These are phyloP conservation scores for Peromyscus aztecus DNA, from an alignment of 2,797 vertebrate genomes.

Conservation along the genomic window DNA sequence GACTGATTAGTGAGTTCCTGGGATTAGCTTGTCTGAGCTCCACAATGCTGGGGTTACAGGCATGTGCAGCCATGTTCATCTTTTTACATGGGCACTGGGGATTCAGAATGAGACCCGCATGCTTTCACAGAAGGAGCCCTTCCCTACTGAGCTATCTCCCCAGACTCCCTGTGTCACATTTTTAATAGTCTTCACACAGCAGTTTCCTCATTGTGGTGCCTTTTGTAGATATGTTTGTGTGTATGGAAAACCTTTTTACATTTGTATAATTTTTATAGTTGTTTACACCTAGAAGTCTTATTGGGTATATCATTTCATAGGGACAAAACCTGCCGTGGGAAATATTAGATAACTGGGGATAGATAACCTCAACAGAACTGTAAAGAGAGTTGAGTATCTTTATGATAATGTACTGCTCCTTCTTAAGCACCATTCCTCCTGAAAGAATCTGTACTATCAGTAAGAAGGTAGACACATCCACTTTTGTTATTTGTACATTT, in stretches of 20 bases:
- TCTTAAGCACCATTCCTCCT: neutral
- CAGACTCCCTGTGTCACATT: neutral
- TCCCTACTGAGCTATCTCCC: neutral
- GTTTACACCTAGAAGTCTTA: conserved; percentile 42
- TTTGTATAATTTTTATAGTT: conserved; percentile 7
- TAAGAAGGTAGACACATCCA: neutral
- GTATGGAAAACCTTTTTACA: conserved; percentile 27
- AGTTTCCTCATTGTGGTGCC: neutral
- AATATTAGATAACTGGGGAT: neutral
- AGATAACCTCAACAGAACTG: neutral
- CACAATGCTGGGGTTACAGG: neutral
- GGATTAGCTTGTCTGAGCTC: neutral
- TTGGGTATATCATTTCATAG: conserved; percentile 19
- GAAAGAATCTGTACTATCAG: neutral
- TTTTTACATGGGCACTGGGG: neutral
- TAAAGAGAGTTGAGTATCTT: neutral
- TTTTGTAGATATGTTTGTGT: neutral
- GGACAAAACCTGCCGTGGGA: neutral
- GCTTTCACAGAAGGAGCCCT: neutral
- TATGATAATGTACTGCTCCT: neutral
- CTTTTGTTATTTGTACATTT: conserved; percentile 31
- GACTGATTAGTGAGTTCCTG: neutral
- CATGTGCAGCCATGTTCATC: neutral
- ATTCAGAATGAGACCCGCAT: neutral
- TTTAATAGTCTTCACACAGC: conserved; percentile 1